Conservation (phyloP, 1,140 invertebrate species). For the Monochamus saltuarius region DNA sequence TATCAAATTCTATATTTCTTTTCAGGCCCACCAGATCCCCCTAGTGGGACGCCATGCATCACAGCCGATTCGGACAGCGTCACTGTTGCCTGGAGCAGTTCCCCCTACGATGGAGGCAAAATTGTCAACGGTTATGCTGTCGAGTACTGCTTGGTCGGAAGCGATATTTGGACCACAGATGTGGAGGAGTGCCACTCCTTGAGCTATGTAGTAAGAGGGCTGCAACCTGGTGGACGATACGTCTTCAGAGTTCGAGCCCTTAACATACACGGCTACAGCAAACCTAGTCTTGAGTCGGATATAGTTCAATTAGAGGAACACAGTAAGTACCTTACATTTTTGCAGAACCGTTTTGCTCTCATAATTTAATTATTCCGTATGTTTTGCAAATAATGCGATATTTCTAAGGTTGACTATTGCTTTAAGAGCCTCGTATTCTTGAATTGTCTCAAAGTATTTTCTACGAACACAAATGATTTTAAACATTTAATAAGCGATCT, state of each 20-base stretch:
- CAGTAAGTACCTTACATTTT: conserved; percentile 34
- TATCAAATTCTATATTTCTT: not conserved
- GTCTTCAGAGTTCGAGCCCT: conserved; percentile 74
- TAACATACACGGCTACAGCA: conserved; percentile 76
- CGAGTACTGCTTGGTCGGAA: conserved; percentile 65
- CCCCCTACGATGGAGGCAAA: conserved; percentile 82
- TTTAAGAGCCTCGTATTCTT: no score
- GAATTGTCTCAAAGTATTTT: no score
- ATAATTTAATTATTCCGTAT: no score
- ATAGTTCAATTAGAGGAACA: conserved; percentile 53
- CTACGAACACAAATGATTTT: no score
- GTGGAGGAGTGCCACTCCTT: conserved; percentile 65
- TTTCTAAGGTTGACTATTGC: no score
- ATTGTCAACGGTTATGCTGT: conserved; percentile 80
- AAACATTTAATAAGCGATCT: no score
- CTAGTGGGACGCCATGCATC: conserved; percentile 66
- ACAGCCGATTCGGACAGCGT: conserved; percentile 54
- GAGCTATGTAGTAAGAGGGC: conserved; percentile 60
- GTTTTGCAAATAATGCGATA: no score
- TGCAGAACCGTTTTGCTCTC: no score
- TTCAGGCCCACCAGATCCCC: conserved; percentile 73
- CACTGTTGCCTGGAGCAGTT: conserved; percentile 76
- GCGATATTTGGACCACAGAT: conserved; percentile 60
- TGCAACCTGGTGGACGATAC: conserved; percentile 62
- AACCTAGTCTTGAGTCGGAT: conserved; percentile 63